Base-by-base conservation (phyloP, 2,113 vertebrate species). In the Polyodon spathula region DNA sequence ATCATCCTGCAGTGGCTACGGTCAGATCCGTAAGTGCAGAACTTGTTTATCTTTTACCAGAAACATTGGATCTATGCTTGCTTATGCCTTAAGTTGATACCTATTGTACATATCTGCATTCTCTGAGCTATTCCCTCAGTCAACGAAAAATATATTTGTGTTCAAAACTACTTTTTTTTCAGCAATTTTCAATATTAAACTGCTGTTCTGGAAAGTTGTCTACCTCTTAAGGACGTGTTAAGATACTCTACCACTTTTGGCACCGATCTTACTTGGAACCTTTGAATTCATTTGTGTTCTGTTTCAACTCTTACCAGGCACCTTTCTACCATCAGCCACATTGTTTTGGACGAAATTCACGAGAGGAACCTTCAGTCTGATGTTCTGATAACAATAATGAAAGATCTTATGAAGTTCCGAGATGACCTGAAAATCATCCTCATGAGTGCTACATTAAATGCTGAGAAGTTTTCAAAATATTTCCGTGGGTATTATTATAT, bases 1-100 rank as follows among this genome's bases (percentile, higher is more conserved):
- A 97, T 98, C 72, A 93, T 98, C 68, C 88, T 99, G 58, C 94
- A 99, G 85, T 99, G 96, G 96, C 94, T 99, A 37, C 95, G 91
- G 70, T 96, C 96, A 63, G 94, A 98, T 74, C 75, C 84, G 95
- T 98, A 84, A 94, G 94, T 92, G 62, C 56, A 59, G 5, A 38
- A 14, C 17, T 40, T 39, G 15, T 37, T 56, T 56, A 5, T 37
- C 37, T 57, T 57, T n/a, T 41, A 1, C 8, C 50, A 52, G 14
- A n/a, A 17, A 52, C 27, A 27, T 27, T 3, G 27, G 1, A 27
- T 27, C 27, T 27, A 27, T 27, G 27, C 27, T 27, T 27, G 27
- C 27, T 27, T 27, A 27, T 1, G 27, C 27, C 27, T 27, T 27
- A 27, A 27, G 3, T 27, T 27, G 27, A 27, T 27, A 27, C 27